Conservation (phyloP, 2,797 vertebrate species). For the Babyrousa celebensis region DNA sequence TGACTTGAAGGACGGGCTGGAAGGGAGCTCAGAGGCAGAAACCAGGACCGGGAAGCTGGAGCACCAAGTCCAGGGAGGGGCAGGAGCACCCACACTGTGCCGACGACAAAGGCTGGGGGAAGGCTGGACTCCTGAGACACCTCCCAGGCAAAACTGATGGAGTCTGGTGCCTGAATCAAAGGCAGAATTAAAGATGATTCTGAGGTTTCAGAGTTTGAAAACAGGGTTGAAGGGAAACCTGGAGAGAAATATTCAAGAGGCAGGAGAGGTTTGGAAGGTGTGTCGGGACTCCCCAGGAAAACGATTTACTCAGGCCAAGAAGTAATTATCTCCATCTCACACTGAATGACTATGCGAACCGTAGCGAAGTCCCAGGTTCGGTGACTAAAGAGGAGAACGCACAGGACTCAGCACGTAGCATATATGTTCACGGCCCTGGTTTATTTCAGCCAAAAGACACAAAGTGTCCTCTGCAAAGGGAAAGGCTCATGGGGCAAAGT, state of each 20-base stretch:
- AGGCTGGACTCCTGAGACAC: neutral
- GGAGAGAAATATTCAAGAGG: neutral
- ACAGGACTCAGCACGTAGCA: rapidly evolving
- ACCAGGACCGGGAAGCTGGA: neutral
- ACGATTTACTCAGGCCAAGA: neutral
- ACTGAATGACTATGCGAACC: neutral
- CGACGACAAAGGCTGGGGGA: rapidly evolving
- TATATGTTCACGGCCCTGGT: rapidly evolving
- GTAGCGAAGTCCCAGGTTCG: rapidly evolving
- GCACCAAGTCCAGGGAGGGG: rapidly evolving
- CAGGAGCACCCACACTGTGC: rapidly evolving
- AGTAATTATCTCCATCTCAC: rapidly evolving
- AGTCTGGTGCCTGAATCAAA: neutral
- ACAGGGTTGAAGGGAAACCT: neutral
- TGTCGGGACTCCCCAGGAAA: rapidly evolving
- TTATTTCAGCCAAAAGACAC: neutral
- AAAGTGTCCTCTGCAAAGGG: neutral
- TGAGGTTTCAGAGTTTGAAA: neutral
- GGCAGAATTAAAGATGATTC: neutral
- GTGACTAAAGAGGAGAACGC: neutral
- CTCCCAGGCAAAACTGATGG: neutral
- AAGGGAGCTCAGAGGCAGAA: neutral
- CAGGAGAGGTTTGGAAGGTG: too few species aligned
- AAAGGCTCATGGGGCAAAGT: neutral
- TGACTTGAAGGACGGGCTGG: neutral